Evolutionary conservation across 2,113 vertebrate species (phyloP), one percentile per base, ranked within the genome.

Genomic region (Nothoprocta perdicaria): DNA sequence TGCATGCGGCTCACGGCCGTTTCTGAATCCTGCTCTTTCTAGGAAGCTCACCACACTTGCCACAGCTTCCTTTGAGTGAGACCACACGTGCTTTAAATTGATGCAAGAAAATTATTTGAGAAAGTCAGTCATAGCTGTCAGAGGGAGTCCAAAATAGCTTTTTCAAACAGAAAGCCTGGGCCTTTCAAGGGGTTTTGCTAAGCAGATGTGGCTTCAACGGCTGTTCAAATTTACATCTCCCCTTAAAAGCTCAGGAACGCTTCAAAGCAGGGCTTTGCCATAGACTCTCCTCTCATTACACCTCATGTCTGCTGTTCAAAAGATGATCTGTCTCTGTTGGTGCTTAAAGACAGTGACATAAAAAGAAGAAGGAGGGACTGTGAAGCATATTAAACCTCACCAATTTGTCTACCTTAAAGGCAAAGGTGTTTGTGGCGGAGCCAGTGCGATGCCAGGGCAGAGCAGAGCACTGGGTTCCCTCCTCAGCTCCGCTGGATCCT

Each of bases 381-480:
- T 48, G 45, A 5, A 48, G 6, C 29, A 18, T 75, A 21, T 23
- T 78, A 21, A 78, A 65, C 57, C n/a, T 66, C 46, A 71, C 27
- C 3, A 15, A 1, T 66, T 74, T 50, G 57, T 88, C 29, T 71
- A 27, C 40, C 21, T 0, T 10, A 12, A 72, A 57, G 68, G 52
- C n/a, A 84, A 67, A 80, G 9, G 33, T 50, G 45, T 21, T 72
- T 1, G 12, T 46, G 79, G 38, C 29, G 61, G 27, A 77, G 41
- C 31, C 27, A 40, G 23, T 27, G 17, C 0, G 4, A 58, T 29
- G 13, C 0, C 0, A 3, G 40, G 41, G 16, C 46, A n/a, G 35
- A 62, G 19, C n/a, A 35, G 29, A 57, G 46, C 12, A 12, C 16
- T 52, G 52, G 23, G 66, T 8, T 11, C 66, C 69, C 24, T 86